Evolutionary conservation across 2,797 vertebrate species (phyloP), one percentile per base, ranked within the genome.

Genomic region (Eospalax fontanierii): DNA sequence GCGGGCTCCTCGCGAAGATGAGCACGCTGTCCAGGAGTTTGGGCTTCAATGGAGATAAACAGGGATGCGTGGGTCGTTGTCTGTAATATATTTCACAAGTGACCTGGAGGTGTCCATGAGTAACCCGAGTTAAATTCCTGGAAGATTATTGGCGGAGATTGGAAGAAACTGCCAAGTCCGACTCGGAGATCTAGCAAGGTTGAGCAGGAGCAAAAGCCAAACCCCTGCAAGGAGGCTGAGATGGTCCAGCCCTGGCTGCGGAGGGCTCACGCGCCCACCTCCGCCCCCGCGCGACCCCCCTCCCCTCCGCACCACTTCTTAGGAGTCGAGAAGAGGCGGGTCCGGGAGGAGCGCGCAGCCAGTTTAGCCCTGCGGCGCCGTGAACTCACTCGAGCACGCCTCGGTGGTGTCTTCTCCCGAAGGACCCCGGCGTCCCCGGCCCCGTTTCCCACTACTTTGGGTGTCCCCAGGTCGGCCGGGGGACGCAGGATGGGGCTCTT

Each of bases 41-140:
- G 61, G 40, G 35, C 71, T 74, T 78, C 28, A 1, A 4, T 35
- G 28, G 80, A 88, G 81, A 63, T 86, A 9, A 43, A 24, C 24
- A 26, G 30, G 46, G 63, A n/a, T n/a, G 14, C 61, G 40, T 0
- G 24, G 26, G n/a, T 57, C 33, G 1, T 16, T 5, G 93, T 21
- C 71, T 7, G 63, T 14, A 59, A 63, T 54, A 19, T 8, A 40
- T 28, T 30, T 81, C 90, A 7, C 54, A 30, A 71, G 88, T 16
- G 90, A 76, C 90, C 94, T n/a, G 70, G 78, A 28, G 35, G 75
- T 80, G 94, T 65, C 79, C 35, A 21, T 38, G 10, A 61, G 24
- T 73, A 40, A 10, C 86, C 50, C 46, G 68, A 65, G 65, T 61
- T 63, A 82, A 76, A 70, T 75, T 84, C 75, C 43, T 11, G 82